These are phyloP conservation scores for Lerema accius DNA, from an alignment of 1,140 invertebrate genomes.

Conservation along the genomic window DNA sequence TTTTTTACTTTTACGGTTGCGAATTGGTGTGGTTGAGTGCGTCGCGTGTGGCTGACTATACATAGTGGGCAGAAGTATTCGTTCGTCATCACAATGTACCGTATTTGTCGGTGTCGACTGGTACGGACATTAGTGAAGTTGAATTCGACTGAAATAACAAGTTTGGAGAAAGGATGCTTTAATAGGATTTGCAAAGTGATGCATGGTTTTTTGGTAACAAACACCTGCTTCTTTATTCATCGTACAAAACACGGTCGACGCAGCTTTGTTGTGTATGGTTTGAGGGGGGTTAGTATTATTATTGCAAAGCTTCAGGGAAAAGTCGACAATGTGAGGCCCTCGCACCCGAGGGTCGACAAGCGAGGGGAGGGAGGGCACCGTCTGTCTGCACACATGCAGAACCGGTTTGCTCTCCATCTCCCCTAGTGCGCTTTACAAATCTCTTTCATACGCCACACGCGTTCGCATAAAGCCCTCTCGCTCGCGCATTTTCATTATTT, in stretches of 20 bases:
- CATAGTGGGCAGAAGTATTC: slow-evolving; percentile 44
- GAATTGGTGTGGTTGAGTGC: slow-evolving; percentile 71
- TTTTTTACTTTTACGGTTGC: slow-evolving; percentile 78
- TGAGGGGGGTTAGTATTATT: slow-evolving; percentile 69
- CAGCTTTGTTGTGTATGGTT: slow-evolving; percentile 48
- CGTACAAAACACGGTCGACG: slow-evolving; percentile 39
- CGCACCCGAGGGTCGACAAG: slow-evolving; percentile 72
- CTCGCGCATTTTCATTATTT: slow-evolving; percentile 80
- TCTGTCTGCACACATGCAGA: slow-evolving; percentile 82
- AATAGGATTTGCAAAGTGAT: slow-evolving; percentile 16
- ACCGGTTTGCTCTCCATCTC: slow-evolving; percentile 78
- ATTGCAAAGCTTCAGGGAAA: slow-evolving; percentile 76
- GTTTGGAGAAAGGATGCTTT: slow-evolving; percentile 40
- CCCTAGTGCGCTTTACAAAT: slow-evolving; percentile 67
- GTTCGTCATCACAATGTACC: slow-evolving; percentile 46
- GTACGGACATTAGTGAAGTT: slow-evolving; percentile 39
- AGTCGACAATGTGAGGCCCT: slow-evolving; percentile 73
- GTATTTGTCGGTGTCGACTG: slow-evolving; percentile 36
- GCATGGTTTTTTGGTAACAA: slow-evolving; percentile 1
- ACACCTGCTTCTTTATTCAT: slow-evolving; percentile 20
- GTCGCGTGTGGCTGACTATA: slow-evolving; percentile 71
- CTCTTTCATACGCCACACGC: slow-evolving; percentile 74
- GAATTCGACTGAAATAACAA: slow-evolving; percentile 35
- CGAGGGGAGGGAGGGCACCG: slow-evolving; percentile 72
- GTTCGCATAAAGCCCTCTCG: slow-evolving; percentile 67